phyloP scores from a whole-genome alignment of 2,888 invertebrate genomes.

The Cetonia aurata region DNA sequence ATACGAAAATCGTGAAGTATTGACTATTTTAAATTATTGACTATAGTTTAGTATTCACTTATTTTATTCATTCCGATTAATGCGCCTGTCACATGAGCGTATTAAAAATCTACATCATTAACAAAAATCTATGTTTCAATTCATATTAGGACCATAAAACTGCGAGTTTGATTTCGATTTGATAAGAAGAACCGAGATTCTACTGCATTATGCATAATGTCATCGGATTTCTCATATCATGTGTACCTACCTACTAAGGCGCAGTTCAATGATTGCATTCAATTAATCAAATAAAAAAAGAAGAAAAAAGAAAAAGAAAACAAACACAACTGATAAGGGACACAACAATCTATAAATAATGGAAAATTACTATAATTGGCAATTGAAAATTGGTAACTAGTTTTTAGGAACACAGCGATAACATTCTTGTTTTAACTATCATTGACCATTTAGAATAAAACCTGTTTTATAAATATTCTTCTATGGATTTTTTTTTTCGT shows the following conservation, averaged over 20 bases:
- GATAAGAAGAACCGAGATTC: neutral
- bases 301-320: neutral
- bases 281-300: slow-evolving; percentile 1
- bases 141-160: neutral
- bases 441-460: slow-evolving; percentile 6
- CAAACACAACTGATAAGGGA: slow-evolving; percentile 1
- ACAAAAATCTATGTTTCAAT: neutral
- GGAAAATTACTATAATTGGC: slow-evolving; percentile 37
- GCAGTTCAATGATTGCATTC: slow-evolving; percentile 25
- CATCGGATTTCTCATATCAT: neutral
- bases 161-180: neutral
- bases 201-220: neutral
- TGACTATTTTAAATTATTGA: no score
- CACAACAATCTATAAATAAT: slow-evolving; percentile 21
- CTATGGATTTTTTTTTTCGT: no score
- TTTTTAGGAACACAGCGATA: slow-evolving; percentile 10
- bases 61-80: slow-evolving; percentile 2
- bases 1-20: no score
- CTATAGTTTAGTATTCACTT: neutral
- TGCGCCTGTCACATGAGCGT: neutral
- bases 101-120: slow-evolving; percentile 3
- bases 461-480: slow-evolving; percentile 15
- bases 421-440: slow-evolving; percentile 26
- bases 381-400: slow-evolving; percentile 23
- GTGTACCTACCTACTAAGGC: neutral